A percentile compares a stretch with the other conserved stretches of the same genome.
phyloP scores from a whole-genome alignment of 1,140 invertebrate species.

The Centruroides sculpturatus region DNA sequence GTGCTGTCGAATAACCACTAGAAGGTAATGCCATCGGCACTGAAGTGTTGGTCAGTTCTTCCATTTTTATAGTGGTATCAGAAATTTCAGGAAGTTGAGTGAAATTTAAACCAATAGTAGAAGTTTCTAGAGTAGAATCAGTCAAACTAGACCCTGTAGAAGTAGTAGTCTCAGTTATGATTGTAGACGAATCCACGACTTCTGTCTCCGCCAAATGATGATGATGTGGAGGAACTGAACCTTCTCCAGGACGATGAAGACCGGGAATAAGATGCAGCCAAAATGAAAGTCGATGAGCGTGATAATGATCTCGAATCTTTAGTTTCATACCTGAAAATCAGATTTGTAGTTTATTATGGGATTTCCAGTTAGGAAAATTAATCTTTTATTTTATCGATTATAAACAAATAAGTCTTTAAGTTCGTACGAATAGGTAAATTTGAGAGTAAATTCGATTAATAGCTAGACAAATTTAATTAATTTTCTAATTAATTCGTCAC shows the following conservation, averaged over 20 bases:
- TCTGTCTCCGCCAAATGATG: not conserved
- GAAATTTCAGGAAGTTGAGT: not conserved
- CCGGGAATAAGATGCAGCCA: constrained; percentile 84
- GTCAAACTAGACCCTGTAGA: not conserved
- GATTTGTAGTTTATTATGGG: too few relatives aligned
- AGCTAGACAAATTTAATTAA: too few relatives aligned
- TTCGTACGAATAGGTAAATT: too few relatives aligned
- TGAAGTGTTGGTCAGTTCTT: not conserved
- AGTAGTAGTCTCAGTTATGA: not conserved
- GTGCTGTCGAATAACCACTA: constrained; percentile 61
- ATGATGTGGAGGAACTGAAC: not conserved
- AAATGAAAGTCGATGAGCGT: constrained; percentile 78
- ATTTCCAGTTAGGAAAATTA: too few relatives aligned
- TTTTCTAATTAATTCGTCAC: too few relatives aligned
- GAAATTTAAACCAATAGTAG: not conserved
- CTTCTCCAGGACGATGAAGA: constrained; percentile 45
- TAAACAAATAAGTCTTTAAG: too few relatives aligned
- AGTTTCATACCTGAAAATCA: constrained; percentile 44
- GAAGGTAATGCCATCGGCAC: not conserved
- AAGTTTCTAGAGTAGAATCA: not conserved
- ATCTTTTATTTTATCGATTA: too few relatives aligned
- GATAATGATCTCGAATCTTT: constrained; percentile 63
- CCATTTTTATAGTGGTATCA: not conserved
- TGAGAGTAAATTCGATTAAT: too few relatives aligned
- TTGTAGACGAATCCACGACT: not conserved